A percentile compares a stretch with the other conserved stretches of the same genome.
Conservation (phyloP, 2,797 vertebrate species). For the Leuciscus waleckii region DNA sequence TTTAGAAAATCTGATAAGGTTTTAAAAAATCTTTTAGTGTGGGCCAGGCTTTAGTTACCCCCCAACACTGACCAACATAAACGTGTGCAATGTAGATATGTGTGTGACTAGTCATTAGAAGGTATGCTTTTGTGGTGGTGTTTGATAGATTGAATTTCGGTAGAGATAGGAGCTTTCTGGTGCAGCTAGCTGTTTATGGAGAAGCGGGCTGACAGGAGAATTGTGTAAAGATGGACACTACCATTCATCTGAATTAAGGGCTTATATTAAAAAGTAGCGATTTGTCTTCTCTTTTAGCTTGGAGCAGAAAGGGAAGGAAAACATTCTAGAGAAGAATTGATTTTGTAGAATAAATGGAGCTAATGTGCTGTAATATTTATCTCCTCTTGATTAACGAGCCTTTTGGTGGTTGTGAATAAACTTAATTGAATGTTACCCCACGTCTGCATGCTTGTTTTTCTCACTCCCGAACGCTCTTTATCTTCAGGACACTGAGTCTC, state of each 20-base stretch:
- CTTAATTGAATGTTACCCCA: slow-evolving; percentile 72
- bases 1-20: no score
- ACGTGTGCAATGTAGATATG: neutral
- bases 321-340: slow-evolving; percentile 66
- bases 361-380: slow-evolving; percentile 75
- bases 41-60: no score
- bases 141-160: slow-evolving; percentile 44
- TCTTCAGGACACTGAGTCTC: slow-evolving; percentile 44
- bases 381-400: slow-evolving; percentile 69
- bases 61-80: neutral
- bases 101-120: neutral
- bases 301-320: slow-evolving; percentile 54
- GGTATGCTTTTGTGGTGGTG: neutral
- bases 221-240: slow-evolving; percentile 62
- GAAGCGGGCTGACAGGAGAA: slow-evolving; percentile 61
- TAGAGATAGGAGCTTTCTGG: slow-evolving; percentile 51
- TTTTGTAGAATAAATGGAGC: slow-evolving; percentile 73
- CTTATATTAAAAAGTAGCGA: slow-evolving; percentile 73
- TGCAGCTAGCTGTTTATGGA: slow-evolving; percentile 59
- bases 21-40: no score
- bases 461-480: slow-evolving; percentile 51
- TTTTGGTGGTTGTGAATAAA: slow-evolving; percentile 55
- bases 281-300: slow-evolving; percentile 69
- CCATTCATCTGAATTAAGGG: slow-evolving; percentile 76
- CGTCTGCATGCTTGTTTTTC: slow-evolving; percentile 33